These are phyloP conservation scores for Etia nguti DNA, from an alignment of 2,113 vertebrate species.

Conservation along the genomic window DNA sequence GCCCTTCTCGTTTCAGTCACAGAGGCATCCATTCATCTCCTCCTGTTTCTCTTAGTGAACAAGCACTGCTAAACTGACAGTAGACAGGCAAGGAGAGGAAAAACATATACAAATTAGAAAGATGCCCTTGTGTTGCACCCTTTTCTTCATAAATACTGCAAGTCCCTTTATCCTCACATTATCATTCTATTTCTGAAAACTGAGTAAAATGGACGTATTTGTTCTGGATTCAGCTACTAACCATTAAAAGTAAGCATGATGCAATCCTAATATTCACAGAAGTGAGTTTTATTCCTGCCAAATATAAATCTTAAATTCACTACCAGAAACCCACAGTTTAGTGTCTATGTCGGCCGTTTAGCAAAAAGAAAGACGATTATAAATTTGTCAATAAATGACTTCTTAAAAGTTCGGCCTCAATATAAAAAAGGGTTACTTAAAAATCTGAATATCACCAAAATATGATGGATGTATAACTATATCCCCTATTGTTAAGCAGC, in stretches of 20 bases:
- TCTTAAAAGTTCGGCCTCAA: background rate
- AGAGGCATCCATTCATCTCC: background rate
- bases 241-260: background rate
- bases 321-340: background rate
- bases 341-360: background rate
- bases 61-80: background rate
- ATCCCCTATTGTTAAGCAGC: constrained; percentile 25
- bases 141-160: background rate
- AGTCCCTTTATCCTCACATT: background rate
- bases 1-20: background rate
- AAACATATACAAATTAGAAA: background rate
- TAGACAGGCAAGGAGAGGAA: background rate
- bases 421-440: background rate
- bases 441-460: background rate
- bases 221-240: background rate
- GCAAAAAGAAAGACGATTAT: background rate
- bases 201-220: background rate
- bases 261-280: background rate
- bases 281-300: background rate
- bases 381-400: background rate
- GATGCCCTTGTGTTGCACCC: background rate
- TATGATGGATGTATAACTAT: constrained; percentile 20
- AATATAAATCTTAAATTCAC: background rate
- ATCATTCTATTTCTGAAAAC: background rate
- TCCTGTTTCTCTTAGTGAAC: background rate